Evolutionary conservation across 2,888 invertebrate genomes (phyloP).

Genomic region (Drosophila anceps): DNA sequence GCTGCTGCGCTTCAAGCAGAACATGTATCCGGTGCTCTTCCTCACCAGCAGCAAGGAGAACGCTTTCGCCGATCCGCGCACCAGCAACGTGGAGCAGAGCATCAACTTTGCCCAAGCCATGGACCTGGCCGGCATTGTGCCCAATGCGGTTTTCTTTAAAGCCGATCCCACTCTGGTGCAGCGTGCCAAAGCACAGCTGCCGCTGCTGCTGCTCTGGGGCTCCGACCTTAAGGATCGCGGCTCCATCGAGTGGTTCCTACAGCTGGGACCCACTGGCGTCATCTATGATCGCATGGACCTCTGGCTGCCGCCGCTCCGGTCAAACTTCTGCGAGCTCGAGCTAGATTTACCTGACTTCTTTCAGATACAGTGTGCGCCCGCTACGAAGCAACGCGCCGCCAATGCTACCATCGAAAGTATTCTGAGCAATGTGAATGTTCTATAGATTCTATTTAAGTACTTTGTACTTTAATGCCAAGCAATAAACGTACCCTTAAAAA

Average conservation of each 20-base stretch:
- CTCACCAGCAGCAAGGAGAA: slow-evolving; percentile 87
- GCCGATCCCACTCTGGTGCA: slow-evolving; percentile 90
- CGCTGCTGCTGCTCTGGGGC: slow-evolving; percentile 98
- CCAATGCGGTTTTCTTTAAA: slow-evolving; percentile 95
- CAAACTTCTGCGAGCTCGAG: slow-evolving; percentile 69
- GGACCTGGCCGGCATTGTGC: slow-evolving; percentile 94
- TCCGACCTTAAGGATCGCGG: slow-evolving; percentile 95
- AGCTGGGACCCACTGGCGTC: slow-evolving; percentile 95
- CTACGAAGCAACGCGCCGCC: slow-evolving; percentile 22
- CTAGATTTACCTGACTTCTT: slow-evolving; percentile 79
- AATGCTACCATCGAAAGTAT: slow-evolving; percentile 78
- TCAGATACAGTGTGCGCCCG: slow-evolving; percentile 73
- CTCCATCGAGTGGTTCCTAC: slow-evolving; percentile 93
- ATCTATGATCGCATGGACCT: slow-evolving; percentile 96
- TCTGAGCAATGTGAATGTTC: slow-evolving; percentile 75
- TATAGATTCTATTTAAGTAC: slow-evolving; percentile 43
- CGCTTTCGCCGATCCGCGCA: slow-evolving; percentile 92
- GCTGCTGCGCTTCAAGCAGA: slow-evolving; percentile 97
- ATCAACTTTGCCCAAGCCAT: slow-evolving; percentile 92
- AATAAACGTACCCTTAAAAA: slow-evolving; percentile 52
- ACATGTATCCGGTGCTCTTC: slow-evolving; percentile 98
- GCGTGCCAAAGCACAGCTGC: slow-evolving; percentile 90
- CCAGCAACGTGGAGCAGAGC: slow-evolving; percentile 91
- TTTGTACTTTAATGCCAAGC: slow-evolving; percentile 28
- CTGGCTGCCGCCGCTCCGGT: slow-evolving; percentile 71